phyloP scores from a whole-genome alignment of 2,888 invertebrate species.

The Cephus pulcher region DNA sequence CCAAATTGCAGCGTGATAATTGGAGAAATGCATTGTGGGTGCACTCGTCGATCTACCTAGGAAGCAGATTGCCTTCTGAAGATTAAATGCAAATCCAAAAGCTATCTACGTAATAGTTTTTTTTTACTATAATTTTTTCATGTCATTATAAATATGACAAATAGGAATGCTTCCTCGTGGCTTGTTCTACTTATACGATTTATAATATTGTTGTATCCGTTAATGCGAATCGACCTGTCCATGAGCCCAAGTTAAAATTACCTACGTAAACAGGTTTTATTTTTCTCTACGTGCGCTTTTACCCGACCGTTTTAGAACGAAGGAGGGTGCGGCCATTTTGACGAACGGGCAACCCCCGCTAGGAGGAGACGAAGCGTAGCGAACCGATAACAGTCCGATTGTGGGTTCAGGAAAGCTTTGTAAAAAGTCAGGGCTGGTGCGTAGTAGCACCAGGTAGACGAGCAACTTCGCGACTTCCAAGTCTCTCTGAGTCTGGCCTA shows the following conservation, averaged over 20 bases:
- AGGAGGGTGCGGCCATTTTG: neutral
- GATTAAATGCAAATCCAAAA: slow-evolving; percentile 31
- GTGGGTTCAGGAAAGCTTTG: neutral
- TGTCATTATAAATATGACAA: neutral
- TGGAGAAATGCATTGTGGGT: slow-evolving; percentile 30
- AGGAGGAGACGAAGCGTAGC: neutral
- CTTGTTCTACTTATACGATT: neutral
- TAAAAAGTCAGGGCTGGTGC: neutral
- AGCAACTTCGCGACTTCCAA: slow-evolving; percentile 10
- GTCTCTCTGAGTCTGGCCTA: slow-evolving; percentile 37
- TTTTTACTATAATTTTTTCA: too few relatives aligned
- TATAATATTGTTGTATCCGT: neutral
- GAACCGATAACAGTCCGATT: neutral
- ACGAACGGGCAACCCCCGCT: neutral
- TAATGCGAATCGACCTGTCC: slow-evolving; percentile 20
- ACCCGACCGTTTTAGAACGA: neutral
- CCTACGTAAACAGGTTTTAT: neutral
- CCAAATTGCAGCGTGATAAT: slow-evolving; percentile 28
- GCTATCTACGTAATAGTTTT: neutral
- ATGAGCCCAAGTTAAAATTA: slow-evolving; percentile 10
- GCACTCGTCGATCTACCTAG: slow-evolving; percentile 7
- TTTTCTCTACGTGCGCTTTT: neutral
- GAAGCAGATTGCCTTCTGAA: slow-evolving; percentile 20
- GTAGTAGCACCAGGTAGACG: neutral
- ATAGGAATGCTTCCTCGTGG: too few relatives aligned